These are phyloP conservation scores for Acanthococcus lagerstroemiae DNA, from an alignment of 2,888 invertebrate species.

Conservation along the genomic window DNA sequence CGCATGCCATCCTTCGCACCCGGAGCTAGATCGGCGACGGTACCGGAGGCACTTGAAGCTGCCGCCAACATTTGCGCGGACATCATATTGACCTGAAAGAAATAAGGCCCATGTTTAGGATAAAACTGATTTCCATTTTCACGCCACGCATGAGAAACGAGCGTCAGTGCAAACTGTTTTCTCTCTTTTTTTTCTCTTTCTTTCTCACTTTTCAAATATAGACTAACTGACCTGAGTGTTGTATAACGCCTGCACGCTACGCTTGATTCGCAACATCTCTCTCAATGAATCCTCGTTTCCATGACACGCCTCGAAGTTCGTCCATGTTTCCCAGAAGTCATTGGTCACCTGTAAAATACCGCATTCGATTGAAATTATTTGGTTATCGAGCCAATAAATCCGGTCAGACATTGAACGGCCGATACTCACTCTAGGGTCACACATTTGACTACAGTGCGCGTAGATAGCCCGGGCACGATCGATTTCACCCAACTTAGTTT, in stretches of 20 bases:
- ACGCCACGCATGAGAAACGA: no score
- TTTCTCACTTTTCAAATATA: no score
- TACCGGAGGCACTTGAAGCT: constrained; percentile 54
- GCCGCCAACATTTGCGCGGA: constrained; percentile 91
- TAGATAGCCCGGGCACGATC: constrained; percentile 95
- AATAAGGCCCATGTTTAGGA: no score
- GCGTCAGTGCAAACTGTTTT: no score
- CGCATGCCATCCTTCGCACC: constrained; percentile 80
- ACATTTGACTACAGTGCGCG: constrained; percentile 96
- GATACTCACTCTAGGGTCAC: constrained; percentile 83
- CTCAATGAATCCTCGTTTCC: constrained; percentile 99
- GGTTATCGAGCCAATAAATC: no score
- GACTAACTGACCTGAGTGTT: constrained; percentile 67
- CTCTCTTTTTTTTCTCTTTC: no score
- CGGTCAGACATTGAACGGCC: no score
- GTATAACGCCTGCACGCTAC: constrained; percentile 94
- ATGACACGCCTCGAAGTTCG: constrained; percentile 96
- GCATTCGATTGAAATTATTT: no score
- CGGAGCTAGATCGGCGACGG: constrained; percentile 61
- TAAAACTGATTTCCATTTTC: no score
- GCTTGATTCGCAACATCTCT: constrained; percentile 95
- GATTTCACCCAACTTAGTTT: constrained; percentile 95
- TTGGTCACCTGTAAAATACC: constrained; percentile 52
- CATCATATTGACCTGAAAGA: constrained; percentile 80
- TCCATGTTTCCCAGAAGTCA: constrained; percentile 98